Conservation (phyloP, 2,888 invertebrate species). For the Phortica magna region DNA sequence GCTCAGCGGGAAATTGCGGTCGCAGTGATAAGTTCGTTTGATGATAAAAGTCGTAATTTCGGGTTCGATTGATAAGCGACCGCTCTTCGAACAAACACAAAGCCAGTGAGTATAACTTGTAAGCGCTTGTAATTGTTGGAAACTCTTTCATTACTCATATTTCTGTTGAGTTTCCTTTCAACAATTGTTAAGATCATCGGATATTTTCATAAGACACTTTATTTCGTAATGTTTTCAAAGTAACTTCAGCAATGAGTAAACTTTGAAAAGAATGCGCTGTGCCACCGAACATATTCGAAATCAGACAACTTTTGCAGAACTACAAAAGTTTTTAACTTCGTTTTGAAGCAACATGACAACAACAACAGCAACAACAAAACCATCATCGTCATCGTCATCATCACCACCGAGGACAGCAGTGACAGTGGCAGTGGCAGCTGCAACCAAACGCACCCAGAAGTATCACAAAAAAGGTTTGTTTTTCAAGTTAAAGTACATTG, state of each 20-base stretch:
- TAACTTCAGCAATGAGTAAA: not conserved
- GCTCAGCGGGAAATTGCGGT: no score
- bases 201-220: no score
- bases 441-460: not conserved
- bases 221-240: not conserved
- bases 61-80: no score
- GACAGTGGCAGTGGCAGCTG: no score
- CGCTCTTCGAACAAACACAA: no score
- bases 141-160: no score
- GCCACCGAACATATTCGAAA: not conserved
- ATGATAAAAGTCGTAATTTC: no score
- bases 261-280: not conserved
- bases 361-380: not conserved
- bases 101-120: no score
- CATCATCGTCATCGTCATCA: not conserved
- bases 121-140: no score
- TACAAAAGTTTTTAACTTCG: not conserved
- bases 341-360: not conserved
- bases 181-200: no score
- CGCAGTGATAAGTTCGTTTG: no score
- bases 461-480: not conserved
- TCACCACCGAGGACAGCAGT: not conserved
- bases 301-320: not conserved
- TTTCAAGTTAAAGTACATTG: not conserved
- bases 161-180: no score